These are phyloP conservation scores for Cydia fagiglandana DNA, from an alignment of 1,140 invertebrate species.

Conservation along the genomic window DNA sequence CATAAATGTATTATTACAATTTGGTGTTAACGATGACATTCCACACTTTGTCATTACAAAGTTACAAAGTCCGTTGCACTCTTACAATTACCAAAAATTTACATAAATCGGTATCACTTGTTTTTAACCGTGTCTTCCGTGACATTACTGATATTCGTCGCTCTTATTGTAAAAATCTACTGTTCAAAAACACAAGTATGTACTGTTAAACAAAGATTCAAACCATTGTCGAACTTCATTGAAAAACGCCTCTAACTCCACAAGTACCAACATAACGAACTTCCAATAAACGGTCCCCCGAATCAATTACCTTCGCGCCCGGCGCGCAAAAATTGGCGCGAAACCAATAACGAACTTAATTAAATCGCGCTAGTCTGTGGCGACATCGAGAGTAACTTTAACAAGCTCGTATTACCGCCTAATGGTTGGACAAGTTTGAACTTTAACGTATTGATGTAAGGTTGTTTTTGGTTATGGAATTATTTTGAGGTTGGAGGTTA, in stretches of 20 bases:
- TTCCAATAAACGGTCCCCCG: constrained; percentile 7
- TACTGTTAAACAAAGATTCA: too few relatives aligned
- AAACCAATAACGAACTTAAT: constrained; percentile 25
- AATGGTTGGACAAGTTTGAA: not conserved
- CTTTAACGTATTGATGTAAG: not conserved
- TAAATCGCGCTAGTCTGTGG: constrained; percentile 15
- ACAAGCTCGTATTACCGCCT: not conserved
- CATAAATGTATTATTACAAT: too few relatives aligned
- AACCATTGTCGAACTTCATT: not conserved
- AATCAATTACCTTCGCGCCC: constrained; percentile 40
- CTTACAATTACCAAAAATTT: too few relatives aligned
- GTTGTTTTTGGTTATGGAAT: not conserved
- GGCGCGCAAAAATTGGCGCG: constrained; percentile 37
- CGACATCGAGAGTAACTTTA: constrained; percentile 14
- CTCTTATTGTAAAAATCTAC: too few relatives aligned
- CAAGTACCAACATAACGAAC: constrained; percentile 17
- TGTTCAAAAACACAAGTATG: too few relatives aligned
- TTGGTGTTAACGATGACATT: too few relatives aligned
- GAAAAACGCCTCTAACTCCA: not conserved
- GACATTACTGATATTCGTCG: too few relatives aligned
- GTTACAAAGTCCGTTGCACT: too few relatives aligned
- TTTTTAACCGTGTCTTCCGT: too few relatives aligned
- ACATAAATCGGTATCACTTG: too few relatives aligned
- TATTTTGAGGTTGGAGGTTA: not conserved
- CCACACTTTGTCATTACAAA: too few relatives aligned